Conservation (phyloP, 2,113 vertebrate species). For the Acrocephalus kingi region DNA sequence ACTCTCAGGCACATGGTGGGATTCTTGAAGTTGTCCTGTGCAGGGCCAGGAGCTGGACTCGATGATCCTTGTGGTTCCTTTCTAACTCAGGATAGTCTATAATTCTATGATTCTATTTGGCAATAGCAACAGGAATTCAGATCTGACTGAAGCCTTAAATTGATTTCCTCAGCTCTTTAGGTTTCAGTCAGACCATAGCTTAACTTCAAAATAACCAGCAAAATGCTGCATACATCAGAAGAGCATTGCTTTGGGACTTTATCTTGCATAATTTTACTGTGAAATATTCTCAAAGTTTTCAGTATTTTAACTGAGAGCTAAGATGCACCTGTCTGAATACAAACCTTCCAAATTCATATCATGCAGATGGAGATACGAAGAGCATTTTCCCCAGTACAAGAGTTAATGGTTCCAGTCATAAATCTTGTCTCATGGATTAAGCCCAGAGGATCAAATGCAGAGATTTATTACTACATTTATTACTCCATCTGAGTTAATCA, state of each 20-base stretch:
- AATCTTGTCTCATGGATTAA: conserved; percentile 55
- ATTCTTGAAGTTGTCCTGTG: background rate
- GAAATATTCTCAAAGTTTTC: background rate
- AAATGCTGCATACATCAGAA: background rate
- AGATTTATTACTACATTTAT: conserved; percentile 63
- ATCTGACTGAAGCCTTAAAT: background rate
- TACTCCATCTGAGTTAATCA: conserved; percentile 45
- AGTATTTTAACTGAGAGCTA: background rate
- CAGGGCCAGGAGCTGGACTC: background rate
- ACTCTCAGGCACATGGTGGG: background rate
- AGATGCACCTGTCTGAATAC: background rate
- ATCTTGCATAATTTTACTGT: background rate
- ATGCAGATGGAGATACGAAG: background rate
- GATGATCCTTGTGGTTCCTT: background rate
- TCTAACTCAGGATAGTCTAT: background rate
- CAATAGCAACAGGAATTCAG: background rate
- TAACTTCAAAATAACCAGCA: background rate
- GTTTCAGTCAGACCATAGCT: background rate
- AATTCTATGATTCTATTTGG: background rate
- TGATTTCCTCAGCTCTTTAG: background rate
- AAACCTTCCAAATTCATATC: background rate
- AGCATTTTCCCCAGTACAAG: background rate
- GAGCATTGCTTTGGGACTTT: background rate
- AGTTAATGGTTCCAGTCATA: conserved; percentile 43
- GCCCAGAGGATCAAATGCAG: conserved; percentile 38